Conservation (phyloP, 1,140 invertebrate species). For the Goniozus legneri region DNA sequence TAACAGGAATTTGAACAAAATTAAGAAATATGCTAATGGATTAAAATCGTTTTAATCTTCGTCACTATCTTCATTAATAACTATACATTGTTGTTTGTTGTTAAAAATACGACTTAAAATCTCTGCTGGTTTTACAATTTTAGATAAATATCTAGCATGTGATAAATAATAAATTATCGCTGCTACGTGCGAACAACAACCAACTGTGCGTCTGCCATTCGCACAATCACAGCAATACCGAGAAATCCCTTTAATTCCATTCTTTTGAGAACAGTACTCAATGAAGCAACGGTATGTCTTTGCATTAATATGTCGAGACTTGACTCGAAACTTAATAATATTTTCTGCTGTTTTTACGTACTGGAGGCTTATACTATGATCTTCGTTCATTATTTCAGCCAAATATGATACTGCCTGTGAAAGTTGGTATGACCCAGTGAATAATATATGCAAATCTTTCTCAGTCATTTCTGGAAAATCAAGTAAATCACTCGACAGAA, state of each 20-base stretch:
- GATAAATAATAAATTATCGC: conserved; percentile 17
- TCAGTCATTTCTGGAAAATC: conserved; percentile 18
- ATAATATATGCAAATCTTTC: conserved; percentile 17
- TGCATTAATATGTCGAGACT: conserved; percentile 16
- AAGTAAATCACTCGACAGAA: conserved; percentile 10
- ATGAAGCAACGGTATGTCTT: conserved; percentile 16
- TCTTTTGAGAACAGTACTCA: conserved; percentile 9
- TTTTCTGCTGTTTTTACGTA: conserved; percentile 10
- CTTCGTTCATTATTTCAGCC: conserved; percentile 20
- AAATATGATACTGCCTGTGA: conserved; percentile 20
- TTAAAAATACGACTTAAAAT: conserved; percentile 4
- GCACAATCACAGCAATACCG: conserved; percentile 18
- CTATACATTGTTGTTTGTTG: neutral
- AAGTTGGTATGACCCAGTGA: conserved; percentile 17
- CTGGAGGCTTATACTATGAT: conserved; percentile 8
- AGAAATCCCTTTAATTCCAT: conserved; percentile 2
- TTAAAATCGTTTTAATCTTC: conserved; percentile 12
- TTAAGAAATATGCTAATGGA: too few relatives aligned
- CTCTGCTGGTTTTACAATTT: conserved; percentile 10
- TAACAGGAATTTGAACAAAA: too few relatives aligned
- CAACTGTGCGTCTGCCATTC: conserved; percentile 17
- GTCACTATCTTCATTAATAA: conserved; percentile 13
- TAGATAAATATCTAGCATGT: conserved; percentile 11
- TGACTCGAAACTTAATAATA: conserved; percentile 15
- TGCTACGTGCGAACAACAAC: conserved; percentile 18